Evolutionary conservation across 2,797 vertebrate species (phyloP).

Genomic region (Poeciliopsis gracilis): DNA sequence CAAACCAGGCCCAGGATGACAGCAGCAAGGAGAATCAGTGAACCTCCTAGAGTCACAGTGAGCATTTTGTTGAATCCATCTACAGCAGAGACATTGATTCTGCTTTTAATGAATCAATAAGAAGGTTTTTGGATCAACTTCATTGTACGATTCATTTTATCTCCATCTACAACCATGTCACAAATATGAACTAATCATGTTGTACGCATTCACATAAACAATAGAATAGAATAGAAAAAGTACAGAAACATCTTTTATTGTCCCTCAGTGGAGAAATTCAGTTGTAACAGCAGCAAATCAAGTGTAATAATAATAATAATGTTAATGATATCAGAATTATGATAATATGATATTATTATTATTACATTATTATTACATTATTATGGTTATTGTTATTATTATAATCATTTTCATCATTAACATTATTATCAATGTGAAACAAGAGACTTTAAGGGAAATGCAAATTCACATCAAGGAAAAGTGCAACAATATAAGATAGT

Average conservation of each 20-base stretch:
- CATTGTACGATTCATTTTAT: not conserved
- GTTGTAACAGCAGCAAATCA: not conserved
- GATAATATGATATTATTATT: too few species aligned
- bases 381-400: too few species aligned
- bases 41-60: not conserved
- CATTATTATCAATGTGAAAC: not conserved
- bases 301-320: too few species aligned
- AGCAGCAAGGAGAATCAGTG: constrained; percentile 5
- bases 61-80: not conserved
- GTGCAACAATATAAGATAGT: not conserved
- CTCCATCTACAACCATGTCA: not conserved
- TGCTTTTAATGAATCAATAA: not conserved
- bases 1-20: not conserved
- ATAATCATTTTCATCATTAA: too few species aligned
- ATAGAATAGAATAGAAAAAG: not conserved
- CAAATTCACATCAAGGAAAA: not conserved
- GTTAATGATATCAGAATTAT: too few species aligned
- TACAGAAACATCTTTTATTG: not conserved
- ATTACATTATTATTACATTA: too few species aligned
- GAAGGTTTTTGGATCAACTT: not conserved
- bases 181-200: not conserved
- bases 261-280: not conserved
- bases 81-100: not conserved
- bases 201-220: not conserved
- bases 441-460: not conserved